Evolutionary conservation across 2,888 invertebrate genomes (phyloP).

Genomic region (Abscondita cerata): DNA sequence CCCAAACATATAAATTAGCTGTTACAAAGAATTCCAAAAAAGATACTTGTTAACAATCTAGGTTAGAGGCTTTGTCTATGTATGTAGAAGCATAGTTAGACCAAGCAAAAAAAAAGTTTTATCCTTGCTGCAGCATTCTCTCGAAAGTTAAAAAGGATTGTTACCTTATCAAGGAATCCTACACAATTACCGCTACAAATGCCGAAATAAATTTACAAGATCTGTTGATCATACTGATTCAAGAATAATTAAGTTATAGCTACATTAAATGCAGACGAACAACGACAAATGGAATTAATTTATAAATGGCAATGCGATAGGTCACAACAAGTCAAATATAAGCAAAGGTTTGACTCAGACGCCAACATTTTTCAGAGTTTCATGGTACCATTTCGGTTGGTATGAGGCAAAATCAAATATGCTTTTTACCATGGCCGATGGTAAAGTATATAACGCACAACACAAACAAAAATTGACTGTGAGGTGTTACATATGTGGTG

Average conservation of each 20-base stretch:
- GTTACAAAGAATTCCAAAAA: background rate
- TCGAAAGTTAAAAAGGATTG: background rate
- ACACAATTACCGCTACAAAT: background rate
- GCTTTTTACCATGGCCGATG: background rate
- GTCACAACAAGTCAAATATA: background rate
- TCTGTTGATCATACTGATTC: background rate
- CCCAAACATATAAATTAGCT: background rate
- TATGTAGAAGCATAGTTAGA: background rate
- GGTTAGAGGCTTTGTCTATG: background rate
- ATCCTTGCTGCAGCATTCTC: background rate
- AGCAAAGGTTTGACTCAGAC: background rate
- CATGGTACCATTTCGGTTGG: background rate
- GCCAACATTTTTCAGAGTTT: background rate
- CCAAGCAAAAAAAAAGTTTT: background rate
- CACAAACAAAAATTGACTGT: background rate
- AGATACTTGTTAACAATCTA: background rate
- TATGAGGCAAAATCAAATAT: background rate
- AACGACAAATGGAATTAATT: background rate
- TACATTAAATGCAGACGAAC: background rate
- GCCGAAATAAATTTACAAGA: background rate
- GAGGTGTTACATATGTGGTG: background rate
- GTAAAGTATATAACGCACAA: background rate
- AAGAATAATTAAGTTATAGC: background rate
- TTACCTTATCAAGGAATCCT: background rate
- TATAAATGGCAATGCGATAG: background rate